These are phyloP conservation scores for Callaeas wilsoni DNA, from an alignment of 2,113 vertebrate genomes.

Conservation along the genomic window DNA sequence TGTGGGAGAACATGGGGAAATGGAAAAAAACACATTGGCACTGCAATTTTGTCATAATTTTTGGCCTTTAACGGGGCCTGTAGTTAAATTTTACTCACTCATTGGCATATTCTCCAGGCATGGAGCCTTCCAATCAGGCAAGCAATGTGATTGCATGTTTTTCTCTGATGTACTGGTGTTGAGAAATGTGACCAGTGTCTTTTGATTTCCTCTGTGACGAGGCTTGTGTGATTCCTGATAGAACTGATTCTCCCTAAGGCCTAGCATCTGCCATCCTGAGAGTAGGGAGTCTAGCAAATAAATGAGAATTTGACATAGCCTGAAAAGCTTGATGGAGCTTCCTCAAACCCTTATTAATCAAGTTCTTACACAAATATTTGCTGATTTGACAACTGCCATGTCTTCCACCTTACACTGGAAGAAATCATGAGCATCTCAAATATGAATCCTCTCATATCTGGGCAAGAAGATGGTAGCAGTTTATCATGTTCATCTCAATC, in stretches of 20 bases:
- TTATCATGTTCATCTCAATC: neutral
- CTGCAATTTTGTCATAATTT: neutral
- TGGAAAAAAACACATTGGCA: neutral
- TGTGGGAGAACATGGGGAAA: neutral
- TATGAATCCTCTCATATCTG: neutral
- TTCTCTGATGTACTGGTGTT: neutral
- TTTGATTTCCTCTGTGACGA: neutral
- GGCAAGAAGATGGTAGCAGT: neutral
- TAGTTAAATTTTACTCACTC: neutral
- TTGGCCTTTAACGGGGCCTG: neutral
- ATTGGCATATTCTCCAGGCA: neutral
- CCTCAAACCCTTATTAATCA: neutral
- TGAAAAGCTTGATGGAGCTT: neutral
- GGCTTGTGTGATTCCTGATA: neutral
- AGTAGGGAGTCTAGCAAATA: neutral
- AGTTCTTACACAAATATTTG: neutral
- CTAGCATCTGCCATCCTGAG: neutral
- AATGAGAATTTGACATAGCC: neutral
- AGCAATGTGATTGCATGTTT: neutral
- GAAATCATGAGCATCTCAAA: neutral
- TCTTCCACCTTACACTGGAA: neutral
- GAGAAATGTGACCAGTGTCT: neutral
- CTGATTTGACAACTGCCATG: neutral
- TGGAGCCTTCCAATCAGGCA: neutral
- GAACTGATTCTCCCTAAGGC: neutral